These are phyloP conservation scores for Andrena camellia DNA, from an alignment of 2,888 invertebrate species.

Conservation along the genomic window DNA sequence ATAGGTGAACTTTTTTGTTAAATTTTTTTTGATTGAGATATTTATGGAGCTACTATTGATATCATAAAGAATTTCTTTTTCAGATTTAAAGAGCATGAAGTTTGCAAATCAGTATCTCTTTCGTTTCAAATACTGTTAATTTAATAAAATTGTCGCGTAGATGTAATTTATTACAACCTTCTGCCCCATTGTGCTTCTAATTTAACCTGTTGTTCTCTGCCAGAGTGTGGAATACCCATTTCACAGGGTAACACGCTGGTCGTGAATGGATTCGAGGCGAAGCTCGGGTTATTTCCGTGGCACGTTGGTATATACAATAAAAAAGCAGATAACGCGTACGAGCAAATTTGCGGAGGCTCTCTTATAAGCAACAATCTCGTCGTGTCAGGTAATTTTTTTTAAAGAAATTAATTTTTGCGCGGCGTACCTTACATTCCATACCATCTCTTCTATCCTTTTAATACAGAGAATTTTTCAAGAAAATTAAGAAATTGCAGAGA, in stretches of 20 bases:
- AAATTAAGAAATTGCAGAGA: no score
- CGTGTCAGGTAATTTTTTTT: slow-evolving; percentile 59
- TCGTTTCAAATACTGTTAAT: neutral
- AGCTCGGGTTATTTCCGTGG: slow-evolving; percentile 75
- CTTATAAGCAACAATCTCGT: slow-evolving; percentile 72
- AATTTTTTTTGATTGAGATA: no score
- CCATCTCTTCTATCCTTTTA: no score
- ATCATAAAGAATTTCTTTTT: no score
- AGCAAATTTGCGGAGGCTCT: slow-evolving; percentile 74
- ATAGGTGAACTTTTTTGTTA: no score
- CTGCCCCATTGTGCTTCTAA: slow-evolving; percentile 5
- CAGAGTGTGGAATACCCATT: slow-evolving; percentile 72
- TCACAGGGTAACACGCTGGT: slow-evolving; percentile 71
- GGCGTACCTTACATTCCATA: no score
- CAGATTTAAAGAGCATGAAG: neutral
- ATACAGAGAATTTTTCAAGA: no score
- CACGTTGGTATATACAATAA: slow-evolving; percentile 72
- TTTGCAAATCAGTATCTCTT: neutral
- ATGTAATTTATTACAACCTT: neutral
- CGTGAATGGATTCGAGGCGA: slow-evolving; percentile 69
- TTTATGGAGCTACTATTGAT: no score
- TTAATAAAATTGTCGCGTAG: neutral
- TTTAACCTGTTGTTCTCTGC: slow-evolving; percentile 22
- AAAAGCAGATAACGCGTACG: slow-evolving; percentile 25
- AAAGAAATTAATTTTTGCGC: slow-evolving; percentile 30